These are phyloP conservation scores for Podarcis siculus DNA, from an alignment of 2,797 vertebrate genomes.

Conservation along the genomic window DNA sequence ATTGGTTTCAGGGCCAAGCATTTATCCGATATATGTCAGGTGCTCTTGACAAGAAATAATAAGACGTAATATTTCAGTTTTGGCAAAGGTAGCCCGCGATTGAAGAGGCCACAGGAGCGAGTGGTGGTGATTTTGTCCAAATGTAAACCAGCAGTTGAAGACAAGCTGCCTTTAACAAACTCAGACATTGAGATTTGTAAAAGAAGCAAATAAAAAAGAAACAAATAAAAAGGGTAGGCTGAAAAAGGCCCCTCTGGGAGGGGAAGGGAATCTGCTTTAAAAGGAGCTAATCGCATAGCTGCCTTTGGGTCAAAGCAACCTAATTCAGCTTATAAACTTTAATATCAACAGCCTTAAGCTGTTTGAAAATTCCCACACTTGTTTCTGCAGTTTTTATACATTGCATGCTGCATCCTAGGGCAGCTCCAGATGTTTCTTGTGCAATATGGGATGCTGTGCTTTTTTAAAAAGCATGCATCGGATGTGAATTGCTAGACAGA, in stretches of 20 bases:
- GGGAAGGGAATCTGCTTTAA: background rate
- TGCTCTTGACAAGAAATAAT: conserved; percentile 29
- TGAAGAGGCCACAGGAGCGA: background rate
- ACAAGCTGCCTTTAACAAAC: background rate
- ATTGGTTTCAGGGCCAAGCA: background rate
- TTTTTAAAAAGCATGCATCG: background rate
- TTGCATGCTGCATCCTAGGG: background rate
- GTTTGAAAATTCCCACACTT: conserved; percentile 6
- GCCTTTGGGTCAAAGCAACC: conserved; percentile 25
- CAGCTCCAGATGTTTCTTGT: background rate
- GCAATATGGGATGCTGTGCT: background rate
- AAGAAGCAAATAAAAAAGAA: background rate
- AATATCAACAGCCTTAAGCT: conserved; percentile 7
- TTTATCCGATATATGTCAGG: conserved; percentile 18
- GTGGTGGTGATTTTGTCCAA: background rate
- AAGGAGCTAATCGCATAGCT: conserved; percentile 2
- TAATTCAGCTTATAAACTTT: conserved; percentile 22
- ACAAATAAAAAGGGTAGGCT: background rate
- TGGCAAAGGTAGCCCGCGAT: background rate
- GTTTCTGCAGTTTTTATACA: background rate
- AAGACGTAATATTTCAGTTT: conserved; percentile 6
- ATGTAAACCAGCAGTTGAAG: background rate
- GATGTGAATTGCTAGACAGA: background rate
- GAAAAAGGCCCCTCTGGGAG: background rate
- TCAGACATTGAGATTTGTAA: background rate